Evolutionary conservation across 2,888 invertebrate genomes (phyloP), one percentile per base, ranked within the genome.

Genomic region (Linnaemya vulpina): DNA sequence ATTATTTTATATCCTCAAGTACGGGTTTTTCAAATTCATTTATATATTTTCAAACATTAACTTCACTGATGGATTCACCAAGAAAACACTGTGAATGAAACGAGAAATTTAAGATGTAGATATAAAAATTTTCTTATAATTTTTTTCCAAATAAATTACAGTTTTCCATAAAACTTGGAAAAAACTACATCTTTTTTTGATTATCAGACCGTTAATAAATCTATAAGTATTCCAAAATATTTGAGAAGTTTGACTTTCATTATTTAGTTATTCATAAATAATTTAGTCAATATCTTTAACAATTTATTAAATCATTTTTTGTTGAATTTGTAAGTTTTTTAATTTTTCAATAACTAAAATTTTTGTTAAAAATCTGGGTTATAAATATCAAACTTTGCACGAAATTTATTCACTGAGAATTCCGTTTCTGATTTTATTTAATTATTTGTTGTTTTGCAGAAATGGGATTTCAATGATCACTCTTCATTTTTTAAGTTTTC

Each of bases 401-500:
- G 38, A 9, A 15, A 38, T 17, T 60, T n/a, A 0, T 35, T 17
- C 38, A 60, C 11, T 8, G 10, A 38, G 8, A 60, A 17, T 38
- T 58, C 1, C 5, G 65, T 43, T 5, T 46, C n/a, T 46, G 20
- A 25, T 75, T 30, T 20, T 30, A 30, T 22, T 55, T 65, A 3
- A 35, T 15, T 51, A n/a, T n/a, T 58, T 30, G 30, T 30, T 2
- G 30, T 51, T 46, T 17, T 13, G 3, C 22, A 40, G 0, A 40
- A 25, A 74, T n/a, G 25, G 25, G 53, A 53, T 25, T 60, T 8
- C 38, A 49, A 17, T 53, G 43, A 30, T 25, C 65, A 65, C 43
- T 73, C 73, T 65, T 35, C 46, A 73, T 65, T 73, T 73, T 13
- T 35, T 53, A 15, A 71, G 10, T 35, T 58, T 58, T 73, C 15